A percentile compares a stretch with the other conserved stretches of the same genome.
Conservation (phyloP, 2,888 invertebrate genomes). For the Euplexia lucipara region DNA sequence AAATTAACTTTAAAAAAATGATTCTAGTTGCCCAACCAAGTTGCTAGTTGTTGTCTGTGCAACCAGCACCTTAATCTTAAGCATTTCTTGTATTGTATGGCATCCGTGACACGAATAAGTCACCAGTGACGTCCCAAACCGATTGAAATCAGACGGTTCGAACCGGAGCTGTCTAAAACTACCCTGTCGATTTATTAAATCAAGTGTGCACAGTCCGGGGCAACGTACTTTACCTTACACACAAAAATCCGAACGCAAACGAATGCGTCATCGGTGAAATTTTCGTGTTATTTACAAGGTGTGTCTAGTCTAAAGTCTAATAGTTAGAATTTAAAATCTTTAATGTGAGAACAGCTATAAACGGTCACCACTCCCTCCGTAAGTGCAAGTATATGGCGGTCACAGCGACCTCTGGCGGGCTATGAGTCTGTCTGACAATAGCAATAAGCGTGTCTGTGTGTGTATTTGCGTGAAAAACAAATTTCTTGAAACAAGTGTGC, state of each 20-base stretch:
- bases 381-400: slow-evolving; percentile 33
- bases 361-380: slow-evolving; percentile 39
- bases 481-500: no score
- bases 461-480: slow-evolving; percentile 22
- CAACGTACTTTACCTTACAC: slow-evolving; percentile 44
- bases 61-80: slow-evolving; percentile 4
- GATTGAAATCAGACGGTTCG: slow-evolving; percentile 13
- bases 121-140: slow-evolving; percentile 22
- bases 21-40: no score
- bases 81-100: slow-evolving; percentile 24
- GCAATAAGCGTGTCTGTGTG: background rate
- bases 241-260: slow-evolving; percentile 36
- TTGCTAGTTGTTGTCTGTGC: no score
- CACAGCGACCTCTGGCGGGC: slow-evolving; percentile 44
- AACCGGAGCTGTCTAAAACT: slow-evolving; percentile 11
- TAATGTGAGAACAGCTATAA: slow-evolving; percentile 38
- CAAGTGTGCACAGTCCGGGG: slow-evolving; percentile 11
- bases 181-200: slow-evolving; percentile 17
- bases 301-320: slow-evolving; percentile 28
- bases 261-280: slow-evolving; percentile 45
- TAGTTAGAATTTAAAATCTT: slow-evolving; percentile 40
- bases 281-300: slow-evolving; percentile 21
- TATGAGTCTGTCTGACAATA: slow-evolving; percentile 12
- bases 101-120: slow-evolving; percentile 17
- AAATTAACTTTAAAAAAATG: no score